These are phyloP conservation scores for Epinotia nisella DNA, from an alignment of 2,888 invertebrate genomes.

Conservation along the genomic window DNA sequence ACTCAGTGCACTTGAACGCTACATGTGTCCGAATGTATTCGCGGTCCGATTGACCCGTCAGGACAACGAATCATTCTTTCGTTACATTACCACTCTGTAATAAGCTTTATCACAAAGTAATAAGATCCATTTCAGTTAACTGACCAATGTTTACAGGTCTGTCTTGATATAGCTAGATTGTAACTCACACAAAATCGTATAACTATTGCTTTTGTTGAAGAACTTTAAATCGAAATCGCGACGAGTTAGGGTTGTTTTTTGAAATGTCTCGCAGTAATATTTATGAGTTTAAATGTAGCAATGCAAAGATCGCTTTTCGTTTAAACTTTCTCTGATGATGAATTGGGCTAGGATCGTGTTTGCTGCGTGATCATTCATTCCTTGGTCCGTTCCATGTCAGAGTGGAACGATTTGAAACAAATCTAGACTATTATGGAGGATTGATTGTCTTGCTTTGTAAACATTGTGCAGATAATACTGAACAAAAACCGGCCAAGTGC, in stretches of 20 bases:
- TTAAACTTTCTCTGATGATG: conserved; percentile 37
- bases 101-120: not conserved
- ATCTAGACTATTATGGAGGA: conserved; percentile 33
- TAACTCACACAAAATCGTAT: not conserved
- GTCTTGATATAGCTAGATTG: not conserved
- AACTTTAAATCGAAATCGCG: not conserved
- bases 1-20: not conserved
- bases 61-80: conserved; percentile 37
- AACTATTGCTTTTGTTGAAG: not conserved
- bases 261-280: not conserved
- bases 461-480: conserved; percentile 12
- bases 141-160: not conserved
- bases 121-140: not conserved
- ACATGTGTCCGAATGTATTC: conserved; percentile 36
- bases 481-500: no score
- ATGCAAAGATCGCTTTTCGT: conserved; percentile 5
- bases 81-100: not conserved
- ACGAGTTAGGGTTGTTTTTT: not conserved
- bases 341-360: conserved; percentile 29
- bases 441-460: conserved; percentile 25
- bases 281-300: not conserved
- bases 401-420: conserved; percentile 26
- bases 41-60: conserved; percentile 33
- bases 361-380: conserved; percentile 29
- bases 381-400: conserved; percentile 15